phyloP scores from a whole-genome alignment of 2,113 vertebrate species.

The Daubentonia madagascariensis region DNA sequence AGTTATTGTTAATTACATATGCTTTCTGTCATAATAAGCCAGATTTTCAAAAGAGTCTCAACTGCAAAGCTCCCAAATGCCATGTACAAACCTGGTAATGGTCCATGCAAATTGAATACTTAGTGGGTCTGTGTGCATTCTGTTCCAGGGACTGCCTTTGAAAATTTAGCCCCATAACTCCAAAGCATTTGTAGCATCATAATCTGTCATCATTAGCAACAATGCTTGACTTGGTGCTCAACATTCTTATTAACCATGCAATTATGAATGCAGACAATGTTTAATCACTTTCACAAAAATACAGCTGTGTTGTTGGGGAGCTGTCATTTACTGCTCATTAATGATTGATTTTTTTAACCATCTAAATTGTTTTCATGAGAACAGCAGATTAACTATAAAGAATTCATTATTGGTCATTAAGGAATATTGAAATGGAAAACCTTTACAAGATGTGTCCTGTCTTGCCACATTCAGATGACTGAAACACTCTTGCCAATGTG shows the following conservation, averaged over 20 bases:
- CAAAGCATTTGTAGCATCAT: conserved; percentile 48
- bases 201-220: conserved; percentile 66
- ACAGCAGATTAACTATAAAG: conserved; percentile 68
- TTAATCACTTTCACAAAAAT: conserved; percentile 79
- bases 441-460: conserved; percentile 48
- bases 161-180: conserved; percentile 59
- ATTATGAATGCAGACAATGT: conserved; percentile 70
- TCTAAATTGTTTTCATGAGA: conserved; percentile 70
- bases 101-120: conserved; percentile 73
- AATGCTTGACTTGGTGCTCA: conserved; percentile 70
- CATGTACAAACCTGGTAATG: conserved; percentile 72
- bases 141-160: conserved; percentile 67
- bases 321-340: conserved; percentile 72
- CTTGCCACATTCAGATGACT: not conserved
- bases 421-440: conserved; percentile 57
- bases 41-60: conserved; percentile 68
- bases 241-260: conserved; percentile 65
- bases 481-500: not conserved
- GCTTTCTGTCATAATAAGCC: conserved; percentile 63
- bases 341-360: conserved; percentile 73
- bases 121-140: conserved; percentile 56
- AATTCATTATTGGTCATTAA: conserved; percentile 67
- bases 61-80: conserved; percentile 64
- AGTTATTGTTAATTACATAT: conserved; percentile 68
- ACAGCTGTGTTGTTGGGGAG: conserved; percentile 63